phyloP scores from a whole-genome alignment of 2,113 vertebrate genomes.

The Myotis lucifugus region DNA sequence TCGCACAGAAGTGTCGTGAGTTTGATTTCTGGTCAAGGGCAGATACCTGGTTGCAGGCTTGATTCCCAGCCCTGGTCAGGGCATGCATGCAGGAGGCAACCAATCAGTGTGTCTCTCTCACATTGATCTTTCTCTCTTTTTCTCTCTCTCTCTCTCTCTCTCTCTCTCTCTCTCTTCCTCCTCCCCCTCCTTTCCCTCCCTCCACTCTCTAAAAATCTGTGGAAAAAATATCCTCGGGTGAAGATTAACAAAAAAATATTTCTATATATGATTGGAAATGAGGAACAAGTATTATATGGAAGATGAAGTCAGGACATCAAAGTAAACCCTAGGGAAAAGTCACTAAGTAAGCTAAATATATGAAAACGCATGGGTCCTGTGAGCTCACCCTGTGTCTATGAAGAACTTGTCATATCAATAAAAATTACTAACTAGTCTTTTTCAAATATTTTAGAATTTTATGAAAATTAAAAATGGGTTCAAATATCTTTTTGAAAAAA shows the following conservation, averaged over 20 bases:
- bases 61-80: no score
- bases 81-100: no score
- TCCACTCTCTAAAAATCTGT: no score
- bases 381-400: background rate
- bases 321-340: background rate
- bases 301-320: background rate
- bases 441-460: background rate
- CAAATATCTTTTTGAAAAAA: background rate
- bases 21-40: no score
- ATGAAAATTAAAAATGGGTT: slow-evolving; percentile 11
- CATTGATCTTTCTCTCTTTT: no score
- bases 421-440: background rate
- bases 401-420: slow-evolving; percentile 31
- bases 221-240: no score
- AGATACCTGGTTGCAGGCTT: no score
- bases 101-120: no score
- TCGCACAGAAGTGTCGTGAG: no score
- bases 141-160: no score
- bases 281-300: background rate
- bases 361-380: background rate
- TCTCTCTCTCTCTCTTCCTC: no score
- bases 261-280: slow-evolving; percentile 15
- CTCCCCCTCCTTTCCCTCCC: no score
- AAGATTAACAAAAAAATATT: background rate
- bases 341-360: background rate